A percentile compares a stretch with the other conserved stretches of the same genome.
Evolutionary conservation across 2,113 vertebrate species (phyloP).

Genomic region (Felis chaus): DNA sequence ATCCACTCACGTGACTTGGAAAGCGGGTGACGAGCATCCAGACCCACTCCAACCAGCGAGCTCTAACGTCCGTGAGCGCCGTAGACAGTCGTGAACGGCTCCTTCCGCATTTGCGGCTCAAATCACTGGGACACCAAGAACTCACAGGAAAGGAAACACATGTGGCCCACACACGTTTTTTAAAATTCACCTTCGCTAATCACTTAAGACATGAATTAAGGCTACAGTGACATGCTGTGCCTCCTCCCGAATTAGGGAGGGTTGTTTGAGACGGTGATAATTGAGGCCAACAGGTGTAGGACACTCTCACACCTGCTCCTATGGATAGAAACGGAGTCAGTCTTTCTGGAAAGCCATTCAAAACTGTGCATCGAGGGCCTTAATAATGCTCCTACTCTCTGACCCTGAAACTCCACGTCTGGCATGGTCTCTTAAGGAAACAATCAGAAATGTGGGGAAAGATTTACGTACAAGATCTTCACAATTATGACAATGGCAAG

Average conservation of each 20-base stretch:
- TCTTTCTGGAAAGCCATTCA: not conserved
- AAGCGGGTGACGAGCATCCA: fast-evolving
- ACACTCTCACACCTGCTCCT: fast-evolving
- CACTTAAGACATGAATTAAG: not conserved
- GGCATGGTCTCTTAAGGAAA: not conserved
- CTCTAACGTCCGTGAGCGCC: fast-evolving
- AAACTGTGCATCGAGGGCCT: not conserved
- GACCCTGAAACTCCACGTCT: not conserved
- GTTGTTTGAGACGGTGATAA: not conserved
- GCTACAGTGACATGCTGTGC: not conserved
- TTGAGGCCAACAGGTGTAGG: not conserved
- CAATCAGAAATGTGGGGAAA: not conserved
- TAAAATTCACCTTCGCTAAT: not conserved
- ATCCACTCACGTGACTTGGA: fast-evolving
- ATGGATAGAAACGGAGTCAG: fast-evolving
- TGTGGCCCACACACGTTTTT: not conserved
- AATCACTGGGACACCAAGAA: not conserved
- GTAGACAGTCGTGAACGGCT: not conserved
- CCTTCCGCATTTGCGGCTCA: not conserved
- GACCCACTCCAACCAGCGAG: not conserved
- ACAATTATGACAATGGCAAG: no score
- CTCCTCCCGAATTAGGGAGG: not conserved
- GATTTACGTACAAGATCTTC: not conserved
- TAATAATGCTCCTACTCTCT: not conserved
- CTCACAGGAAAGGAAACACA: not conserved